Conservation (phyloP, 2,888 invertebrate genomes). For the Bugulina stolonifera region DNA sequence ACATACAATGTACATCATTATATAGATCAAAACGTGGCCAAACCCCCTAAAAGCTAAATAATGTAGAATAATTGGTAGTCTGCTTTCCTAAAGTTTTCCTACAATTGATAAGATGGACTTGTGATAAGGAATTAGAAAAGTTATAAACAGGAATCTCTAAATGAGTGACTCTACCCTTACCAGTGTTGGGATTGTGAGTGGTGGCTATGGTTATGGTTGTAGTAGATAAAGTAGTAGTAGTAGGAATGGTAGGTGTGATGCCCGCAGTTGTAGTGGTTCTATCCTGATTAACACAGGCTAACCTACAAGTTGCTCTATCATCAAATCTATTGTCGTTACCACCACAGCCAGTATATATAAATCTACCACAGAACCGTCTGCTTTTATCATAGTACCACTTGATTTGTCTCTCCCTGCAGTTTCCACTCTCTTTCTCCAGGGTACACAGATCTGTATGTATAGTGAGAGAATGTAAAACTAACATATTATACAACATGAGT, state of each 20-base stretch:
- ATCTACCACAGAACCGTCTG: conserved; percentile 30
- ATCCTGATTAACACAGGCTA: background rate
- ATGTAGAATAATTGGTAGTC: no score
- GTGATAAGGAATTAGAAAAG: no score
- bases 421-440: conserved; percentile 32
- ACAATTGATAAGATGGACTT: no score
- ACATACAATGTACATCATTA: no score
- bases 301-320: background rate
- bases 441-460: background rate
- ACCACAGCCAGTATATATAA: conserved; percentile 29
- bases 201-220: background rate
- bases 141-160: background rate
- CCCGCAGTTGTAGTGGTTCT: background rate
- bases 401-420: conserved; percentile 31
- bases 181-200: background rate
- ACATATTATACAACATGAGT: no score
- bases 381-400: conserved; percentile 33
- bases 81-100: no score
- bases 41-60: no score
- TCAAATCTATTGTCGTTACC: conserved; percentile 30
- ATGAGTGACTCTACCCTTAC: background rate
- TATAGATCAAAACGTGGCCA: no score
- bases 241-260: background rate
- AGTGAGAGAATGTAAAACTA: background rate
- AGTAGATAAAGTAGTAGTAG: background rate